Evolutionary conservation across 2,888 invertebrate genomes (phyloP), one percentile per base, ranked within the genome.

Genomic region (Cryptosula pallasiana): DNA sequence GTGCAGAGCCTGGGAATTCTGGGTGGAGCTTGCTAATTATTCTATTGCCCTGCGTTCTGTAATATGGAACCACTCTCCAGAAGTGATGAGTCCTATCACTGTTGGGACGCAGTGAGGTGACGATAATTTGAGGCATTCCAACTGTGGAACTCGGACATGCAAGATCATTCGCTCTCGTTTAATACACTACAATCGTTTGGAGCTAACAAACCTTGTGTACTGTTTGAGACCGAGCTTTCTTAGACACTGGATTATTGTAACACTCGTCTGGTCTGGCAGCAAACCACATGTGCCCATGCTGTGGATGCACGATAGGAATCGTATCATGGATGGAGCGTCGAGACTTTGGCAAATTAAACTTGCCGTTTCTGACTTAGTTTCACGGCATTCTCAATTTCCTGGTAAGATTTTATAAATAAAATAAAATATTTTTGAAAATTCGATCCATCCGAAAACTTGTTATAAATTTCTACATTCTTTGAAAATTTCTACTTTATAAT

Each of bases 291-390:
- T 34, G 27, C 63, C 63, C 63, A 63, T 63, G 63, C 63, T 63
- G 27, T 63, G 63, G 63, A 63, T 27, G 20, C 63, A 9, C 25
- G 63, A 63, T 34, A 63, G 27, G n/a, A 63, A 2, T 63, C 27
- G 3, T 13, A 9, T 34, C 27, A 63, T 63, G 63, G 63, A 63
- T 29, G 63, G 27, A 27, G 63, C 34, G 13, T 63, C 63, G 2
- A 2, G 34, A 63, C 63, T 63, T 32, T 63, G 63, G 63, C 63
- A 63, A 63, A 25, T 63, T 13, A 63, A 63, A n/a, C 9, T 63
- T 9, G 63, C 63, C n/a, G 63, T 32, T 34, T 63, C 63, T 27
- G 63, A 63, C 13, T 32, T 63, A 34, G n/a, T 63, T n/a, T 63
- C 63, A 5, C 63, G n/a, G 25, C 63, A 63, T 63, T 63, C 63